Percentiles rank a stretch among this genome's conserved stretches.
Evolutionary conservation across 2,888 invertebrate genomes (phyloP).

Genomic region (Acrobasis consociella): DNA sequence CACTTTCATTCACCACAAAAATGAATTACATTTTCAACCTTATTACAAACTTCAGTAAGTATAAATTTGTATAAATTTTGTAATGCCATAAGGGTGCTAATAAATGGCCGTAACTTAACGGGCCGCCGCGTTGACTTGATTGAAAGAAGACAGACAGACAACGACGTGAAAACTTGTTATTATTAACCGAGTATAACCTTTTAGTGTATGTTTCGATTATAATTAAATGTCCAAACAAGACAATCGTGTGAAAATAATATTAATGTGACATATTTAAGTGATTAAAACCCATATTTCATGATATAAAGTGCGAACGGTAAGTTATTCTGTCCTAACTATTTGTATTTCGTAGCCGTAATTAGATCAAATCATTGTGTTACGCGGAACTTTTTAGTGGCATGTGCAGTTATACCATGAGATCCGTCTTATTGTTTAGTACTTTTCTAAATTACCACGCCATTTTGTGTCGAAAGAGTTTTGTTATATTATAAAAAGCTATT

Average conservation of each 20-base stretch:
- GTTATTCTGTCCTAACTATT: constrained; percentile 66
- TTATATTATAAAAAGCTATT: constrained; percentile 40
- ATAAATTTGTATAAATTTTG: background rate
- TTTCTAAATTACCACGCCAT: constrained; percentile 68
- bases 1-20: constrained; percentile 18
- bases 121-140: constrained; percentile 39
- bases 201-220: constrained; percentile 67
- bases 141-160: constrained; percentile 38
- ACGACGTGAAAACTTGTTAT: constrained; percentile 63
- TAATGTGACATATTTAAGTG: constrained; percentile 43
- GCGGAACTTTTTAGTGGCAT: constrained; percentile 63
- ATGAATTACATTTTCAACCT: constrained; percentile 17
- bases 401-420: constrained; percentile 76
- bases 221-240: constrained; percentile 59
- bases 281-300: constrained; percentile 37
- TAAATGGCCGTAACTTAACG: constrained; percentile 28
- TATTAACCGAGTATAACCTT: constrained; percentile 74
- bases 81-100: constrained; percentile 27
- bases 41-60: background rate
- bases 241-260: constrained; percentile 45
- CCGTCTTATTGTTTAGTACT: constrained; percentile 65
- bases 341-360: constrained; percentile 57
- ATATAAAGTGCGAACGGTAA: constrained; percentile 52
- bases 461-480: constrained; percentile 48
- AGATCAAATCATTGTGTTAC: constrained; percentile 58